Evolutionary conservation across 2,888 invertebrate genomes (phyloP).

Genomic region (Pandemis corylana): DNA sequence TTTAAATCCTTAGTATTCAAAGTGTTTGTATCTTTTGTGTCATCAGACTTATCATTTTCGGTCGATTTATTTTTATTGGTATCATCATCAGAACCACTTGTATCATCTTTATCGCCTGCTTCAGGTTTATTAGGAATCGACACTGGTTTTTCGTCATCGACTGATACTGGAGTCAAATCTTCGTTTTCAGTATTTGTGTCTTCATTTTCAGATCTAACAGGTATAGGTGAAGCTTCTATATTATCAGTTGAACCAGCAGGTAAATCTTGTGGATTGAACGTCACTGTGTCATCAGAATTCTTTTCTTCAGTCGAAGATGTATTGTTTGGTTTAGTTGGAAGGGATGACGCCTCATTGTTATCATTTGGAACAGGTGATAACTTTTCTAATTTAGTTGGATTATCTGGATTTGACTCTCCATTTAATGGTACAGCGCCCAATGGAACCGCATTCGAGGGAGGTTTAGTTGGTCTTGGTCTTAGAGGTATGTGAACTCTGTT

Average conservation of each 20-base stretch:
- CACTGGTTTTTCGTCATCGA: neutral
- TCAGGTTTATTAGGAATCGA: neutral
- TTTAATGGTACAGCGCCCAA: neutral
- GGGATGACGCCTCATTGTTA: neutral
- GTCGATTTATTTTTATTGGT: neutral
- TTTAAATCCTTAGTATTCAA: conserved; percentile 5
- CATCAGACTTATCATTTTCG: neutral
- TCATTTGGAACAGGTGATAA: conserved; percentile 15
- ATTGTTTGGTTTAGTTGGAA: conserved; percentile 10
- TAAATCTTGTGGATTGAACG: conserved; percentile 16
- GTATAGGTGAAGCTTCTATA: conserved; percentile 26
- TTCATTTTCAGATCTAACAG: conserved; percentile 7
- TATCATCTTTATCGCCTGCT: neutral
- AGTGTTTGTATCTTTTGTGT: neutral
- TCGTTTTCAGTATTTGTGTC: neutral
- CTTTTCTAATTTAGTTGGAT: conserved; percentile 4
- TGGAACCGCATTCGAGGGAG: neutral
- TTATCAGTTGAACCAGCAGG: neutral
- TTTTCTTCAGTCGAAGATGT: neutral
- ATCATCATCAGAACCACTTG: neutral
- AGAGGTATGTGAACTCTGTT: conserved; percentile 16
- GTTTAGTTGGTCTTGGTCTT: neutral
- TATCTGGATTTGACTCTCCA: neutral
- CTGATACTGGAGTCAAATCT: neutral
- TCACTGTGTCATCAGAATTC: too few relatives aligned